Evolutionary conservation across 2,888 invertebrate species (phyloP), one percentile per base, ranked within the genome.

Genomic region (Protonemura montana): DNA sequence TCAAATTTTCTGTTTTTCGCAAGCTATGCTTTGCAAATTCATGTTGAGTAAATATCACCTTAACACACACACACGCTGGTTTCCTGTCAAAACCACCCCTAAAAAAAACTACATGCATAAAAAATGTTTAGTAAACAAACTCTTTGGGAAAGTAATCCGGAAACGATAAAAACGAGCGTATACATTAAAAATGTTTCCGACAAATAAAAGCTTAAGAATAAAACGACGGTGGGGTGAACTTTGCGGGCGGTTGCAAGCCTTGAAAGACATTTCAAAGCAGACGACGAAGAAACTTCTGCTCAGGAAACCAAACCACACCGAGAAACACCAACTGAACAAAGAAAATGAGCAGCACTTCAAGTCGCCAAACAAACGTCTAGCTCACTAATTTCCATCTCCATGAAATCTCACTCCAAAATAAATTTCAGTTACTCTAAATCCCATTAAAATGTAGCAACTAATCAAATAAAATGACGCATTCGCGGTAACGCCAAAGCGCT

Each of bases 111-210:
- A 59, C 1, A 10, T 59, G 16, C 59, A 59, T 35, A 35, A 59
- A 59, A 59, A 59, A 59, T 59, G 59, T 59, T 10, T 59, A 59
- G 59, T 59, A 59, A 59, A 59, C 59, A 59, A 59, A 59, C 59
- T 59, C 59, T 59, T 59, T 59, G 16, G 59, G 59, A 59, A 59
- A 59, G 59, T 59, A 21, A 59, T 59, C 59, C 59, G 59, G 59
- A 59, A 59, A 21, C 59, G 59, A 59, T 59, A 59, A 59, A 59
- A 59, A 59, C 16, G 16, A 21, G 21, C 21, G 59, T 59, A 21
- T 59, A 59, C 59, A 59, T 59, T 59, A 59, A 59, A 59, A 59
- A 59, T 59, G 59, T 59, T 59, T 59, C 59, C 59, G 59, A 59
- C 59, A 59, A 59, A 59, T 59, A 59, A 59, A 59, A 7, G 13